Conservation (phyloP, 92 coral and sea anemone species). For the Heliopora coerulea region DNA sequence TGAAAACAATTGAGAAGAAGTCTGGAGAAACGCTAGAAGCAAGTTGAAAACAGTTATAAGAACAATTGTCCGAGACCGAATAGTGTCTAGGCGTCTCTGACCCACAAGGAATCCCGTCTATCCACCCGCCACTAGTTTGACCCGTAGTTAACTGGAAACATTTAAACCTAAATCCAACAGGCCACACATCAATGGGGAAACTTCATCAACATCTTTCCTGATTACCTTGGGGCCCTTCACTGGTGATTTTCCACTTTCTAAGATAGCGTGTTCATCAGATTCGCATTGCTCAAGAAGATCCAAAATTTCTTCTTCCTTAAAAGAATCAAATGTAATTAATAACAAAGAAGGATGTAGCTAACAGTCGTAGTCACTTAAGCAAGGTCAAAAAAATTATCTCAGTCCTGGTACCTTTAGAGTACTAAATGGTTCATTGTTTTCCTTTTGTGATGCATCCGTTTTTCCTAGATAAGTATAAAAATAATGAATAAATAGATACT, state of each 20-base stretch:
- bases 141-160: too few relatives aligned
- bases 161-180: too few relatives aligned
- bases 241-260: conserved; percentile 52
- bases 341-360: background rate
- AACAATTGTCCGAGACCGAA: too few relatives aligned
- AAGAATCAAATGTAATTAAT: background rate
- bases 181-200: too few relatives aligned
- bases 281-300: conserved; percentile 95
- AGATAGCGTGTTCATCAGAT: conserved; percentile 70
- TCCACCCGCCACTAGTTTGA: too few relatives aligned
- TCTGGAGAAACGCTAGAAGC: too few relatives aligned
- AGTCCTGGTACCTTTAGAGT: conserved; percentile 73
- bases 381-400: background rate
- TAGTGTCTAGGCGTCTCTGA: too few relatives aligned
- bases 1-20: too few relatives aligned
- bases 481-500: background rate
- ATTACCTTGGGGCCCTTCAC: conserved; percentile 92
- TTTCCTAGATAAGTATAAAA: conserved; percentile 57
- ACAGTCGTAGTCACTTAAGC: too few relatives aligned
- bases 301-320: conserved; percentile 93
- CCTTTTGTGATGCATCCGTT: conserved; percentile 76
- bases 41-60: too few relatives aligned
- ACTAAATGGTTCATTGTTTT: conserved; percentile 72
- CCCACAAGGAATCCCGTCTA: too few relatives aligned
- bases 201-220: too few relatives aligned